Evolutionary conservation across 2,113 vertebrate species (phyloP).

Genomic region (Daphoenositta chrysoptera): DNA sequence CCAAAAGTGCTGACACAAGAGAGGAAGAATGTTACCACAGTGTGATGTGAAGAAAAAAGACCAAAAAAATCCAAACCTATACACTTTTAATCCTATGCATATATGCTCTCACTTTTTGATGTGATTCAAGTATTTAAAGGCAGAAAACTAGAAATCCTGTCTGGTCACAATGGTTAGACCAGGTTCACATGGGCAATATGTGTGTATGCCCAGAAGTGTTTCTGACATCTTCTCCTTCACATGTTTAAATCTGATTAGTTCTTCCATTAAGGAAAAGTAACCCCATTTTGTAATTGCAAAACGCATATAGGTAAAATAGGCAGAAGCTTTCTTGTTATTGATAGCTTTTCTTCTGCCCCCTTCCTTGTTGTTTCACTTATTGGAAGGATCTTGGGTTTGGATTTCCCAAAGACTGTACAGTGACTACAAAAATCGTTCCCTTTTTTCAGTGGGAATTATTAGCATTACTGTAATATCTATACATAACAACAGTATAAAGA

Average conservation of each 20-base stretch:
- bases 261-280: neutral
- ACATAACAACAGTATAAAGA: neutral
- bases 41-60: neutral
- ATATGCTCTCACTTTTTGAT: neutral
- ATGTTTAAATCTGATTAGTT: neutral
- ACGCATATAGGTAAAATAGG: neutral
- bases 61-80: neutral
- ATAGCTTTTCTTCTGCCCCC: neutral
- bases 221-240: neutral
- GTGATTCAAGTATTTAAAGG: slow-evolving; percentile 13
- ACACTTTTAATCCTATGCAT: neutral
- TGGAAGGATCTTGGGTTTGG: neutral
- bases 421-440: neutral
- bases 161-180: neutral
- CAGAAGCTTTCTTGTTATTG: neutral
- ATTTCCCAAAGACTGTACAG: neutral
- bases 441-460: neutral
- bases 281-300: neutral
- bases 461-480: neutral
- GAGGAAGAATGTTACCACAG: slow-evolving; percentile 57
- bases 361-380: neutral
- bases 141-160: neutral
- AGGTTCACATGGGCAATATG: neutral
- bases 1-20: slow-evolving; percentile 71
- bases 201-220: neutral